These are phyloP conservation scores for Morelia viridis DNA, from an alignment of 2,797 vertebrate genomes.

Conservation along the genomic window DNA sequence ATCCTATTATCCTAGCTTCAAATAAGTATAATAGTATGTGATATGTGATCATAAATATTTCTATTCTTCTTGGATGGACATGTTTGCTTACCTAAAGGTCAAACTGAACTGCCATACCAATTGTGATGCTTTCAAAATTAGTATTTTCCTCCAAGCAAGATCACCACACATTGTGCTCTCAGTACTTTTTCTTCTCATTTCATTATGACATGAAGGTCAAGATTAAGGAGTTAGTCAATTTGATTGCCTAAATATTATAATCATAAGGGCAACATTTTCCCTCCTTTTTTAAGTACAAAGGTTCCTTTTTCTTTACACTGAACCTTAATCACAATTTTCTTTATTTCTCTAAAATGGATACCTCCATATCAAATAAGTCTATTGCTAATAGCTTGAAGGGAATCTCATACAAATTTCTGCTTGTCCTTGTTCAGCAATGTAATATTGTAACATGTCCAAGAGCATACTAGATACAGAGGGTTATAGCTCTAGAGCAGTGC, in stretches of 20 bases:
- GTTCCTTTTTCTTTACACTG: not conserved
- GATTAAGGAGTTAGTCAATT: not conserved
- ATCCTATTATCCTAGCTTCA: not conserved
- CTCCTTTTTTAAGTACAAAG: no score
- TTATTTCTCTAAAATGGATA: not conserved
- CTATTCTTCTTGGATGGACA: not conserved
- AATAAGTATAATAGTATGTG: not conserved
- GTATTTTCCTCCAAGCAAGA: not conserved
- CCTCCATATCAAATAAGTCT: not conserved
- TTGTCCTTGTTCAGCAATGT: not conserved
- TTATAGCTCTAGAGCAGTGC: not conserved
- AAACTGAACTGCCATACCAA: not conserved
- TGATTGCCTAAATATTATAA: conserved; percentile 9
- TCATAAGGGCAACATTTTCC: not conserved
- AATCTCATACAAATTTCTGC: not conserved
- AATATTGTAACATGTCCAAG: not conserved
- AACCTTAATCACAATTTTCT: not conserved
- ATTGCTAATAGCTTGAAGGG: not conserved
- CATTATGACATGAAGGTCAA: conserved; percentile 1
- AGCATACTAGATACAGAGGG: no score
- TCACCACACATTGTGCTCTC: not conserved
- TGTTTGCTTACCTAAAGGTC: not conserved
- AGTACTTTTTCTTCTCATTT: conserved; percentile 13
- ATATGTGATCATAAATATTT: not conserved
- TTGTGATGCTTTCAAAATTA: not conserved